These are phyloP conservation scores for Protophormia terraenovae DNA, from an alignment of 2,888 invertebrate genomes.

Conservation along the genomic window DNA sequence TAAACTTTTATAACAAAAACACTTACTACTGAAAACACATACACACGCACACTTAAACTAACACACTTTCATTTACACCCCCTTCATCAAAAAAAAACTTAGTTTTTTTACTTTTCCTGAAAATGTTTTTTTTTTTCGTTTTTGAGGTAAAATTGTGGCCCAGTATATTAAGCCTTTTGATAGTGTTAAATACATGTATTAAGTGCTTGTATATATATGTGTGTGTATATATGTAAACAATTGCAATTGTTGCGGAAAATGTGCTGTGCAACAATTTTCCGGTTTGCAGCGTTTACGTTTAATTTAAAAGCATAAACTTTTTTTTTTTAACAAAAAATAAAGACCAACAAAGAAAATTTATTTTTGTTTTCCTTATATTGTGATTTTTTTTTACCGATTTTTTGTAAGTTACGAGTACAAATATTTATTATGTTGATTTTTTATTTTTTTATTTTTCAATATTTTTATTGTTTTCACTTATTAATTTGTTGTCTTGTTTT, in stretches of 20 bases:
- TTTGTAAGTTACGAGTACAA: constrained; percentile 20
- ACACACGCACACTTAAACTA: not conserved
- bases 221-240: not conserved
- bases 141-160: not conserved
- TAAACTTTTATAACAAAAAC: constrained; percentile 3
- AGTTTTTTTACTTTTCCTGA: not conserved
- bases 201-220: not conserved
- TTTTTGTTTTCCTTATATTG: constrained; percentile 42
- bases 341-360: constrained; percentile 31
- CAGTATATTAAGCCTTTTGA: constrained; percentile 35
- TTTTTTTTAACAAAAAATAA: not conserved
- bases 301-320: constrained; percentile 37
- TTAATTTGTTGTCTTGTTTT: constrained; percentile 13
- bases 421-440: constrained; percentile 44
- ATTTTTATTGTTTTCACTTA: constrained; percentile 21
- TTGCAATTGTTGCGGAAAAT: constrained; percentile 69
- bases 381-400: not conserved
- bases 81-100: not conserved
- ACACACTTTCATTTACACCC: not conserved
- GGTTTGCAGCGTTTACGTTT: constrained; percentile 62
- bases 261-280: constrained; percentile 69
- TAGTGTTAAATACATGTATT: constrained; percentile 26
- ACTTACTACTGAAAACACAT: not conserved
- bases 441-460: constrained; percentile 18
- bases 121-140: not conserved